Percentiles rank a stretch among this genome's conserved stretches.
Evolutionary conservation across 2,888 invertebrate species (phyloP).

Genomic region (Buathra laborator): DNA sequence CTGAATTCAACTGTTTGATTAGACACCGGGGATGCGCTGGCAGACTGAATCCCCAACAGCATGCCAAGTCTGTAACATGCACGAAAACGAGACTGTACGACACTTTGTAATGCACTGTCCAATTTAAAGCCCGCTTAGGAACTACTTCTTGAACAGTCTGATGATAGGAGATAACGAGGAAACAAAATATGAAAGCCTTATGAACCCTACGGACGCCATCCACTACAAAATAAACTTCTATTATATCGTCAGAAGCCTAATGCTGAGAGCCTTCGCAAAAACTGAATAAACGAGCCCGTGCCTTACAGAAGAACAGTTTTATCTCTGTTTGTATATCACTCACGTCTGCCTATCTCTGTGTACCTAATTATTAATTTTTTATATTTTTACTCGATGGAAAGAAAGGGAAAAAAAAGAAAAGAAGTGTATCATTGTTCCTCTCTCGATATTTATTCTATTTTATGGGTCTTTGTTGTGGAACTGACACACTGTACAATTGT

Average conservation of each 20-base stretch:
- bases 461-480: too few species aligned
- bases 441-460: too few species aligned
- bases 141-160: background rate
- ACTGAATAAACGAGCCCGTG: background rate
- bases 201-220: background rate
- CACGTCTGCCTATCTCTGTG: too few species aligned
- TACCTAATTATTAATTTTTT: too few species aligned
- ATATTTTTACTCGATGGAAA: too few species aligned
- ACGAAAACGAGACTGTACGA: conserved; percentile 34
- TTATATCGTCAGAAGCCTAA: conserved; percentile 2
- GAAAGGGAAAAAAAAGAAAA: too few species aligned
- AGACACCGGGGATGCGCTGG: background rate
- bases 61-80: conserved; percentile 34
- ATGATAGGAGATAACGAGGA: background rate
- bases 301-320: too few species aligned
- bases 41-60: conserved; percentile 42
- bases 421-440: too few species aligned
- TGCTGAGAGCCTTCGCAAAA: conserved; percentile 17
- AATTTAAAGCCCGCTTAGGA: conserved; percentile 6
- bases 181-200: background rate
- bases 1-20: conserved; percentile 7
- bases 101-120: conserved; percentile 33
- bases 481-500: too few species aligned
- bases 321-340: too few species aligned
- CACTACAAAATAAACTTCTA: background rate